Conservation (phyloP, 2,797 vertebrate species). For the Acrossocheilus wenchowensis region DNA sequence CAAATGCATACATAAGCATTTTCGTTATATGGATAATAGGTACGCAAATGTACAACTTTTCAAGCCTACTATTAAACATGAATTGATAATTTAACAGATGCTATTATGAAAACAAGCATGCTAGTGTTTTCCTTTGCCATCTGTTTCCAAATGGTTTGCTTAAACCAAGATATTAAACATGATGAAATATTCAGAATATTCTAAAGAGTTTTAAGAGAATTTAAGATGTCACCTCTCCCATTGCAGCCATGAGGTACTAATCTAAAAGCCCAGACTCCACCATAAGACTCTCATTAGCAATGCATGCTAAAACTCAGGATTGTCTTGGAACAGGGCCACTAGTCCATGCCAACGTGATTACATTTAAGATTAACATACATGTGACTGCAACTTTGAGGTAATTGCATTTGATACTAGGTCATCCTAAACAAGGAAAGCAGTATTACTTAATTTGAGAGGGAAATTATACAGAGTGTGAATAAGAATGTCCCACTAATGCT, state of each 20-base stretch:
- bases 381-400: slow-evolving; percentile 66
- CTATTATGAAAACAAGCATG: slow-evolving; percentile 1
- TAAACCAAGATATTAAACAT: background rate
- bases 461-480: slow-evolving; percentile 54
- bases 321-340: slow-evolving; percentile 56
- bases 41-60: background rate
- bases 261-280: slow-evolving; percentile 39
- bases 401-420: slow-evolving; percentile 67
- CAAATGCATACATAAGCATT: slow-evolving; percentile 7
- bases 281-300: slow-evolving; percentile 59
- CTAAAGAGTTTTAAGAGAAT: background rate
- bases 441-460: slow-evolving; percentile 52
- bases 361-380: slow-evolving; percentile 68
- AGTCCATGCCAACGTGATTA: slow-evolving; percentile 68
- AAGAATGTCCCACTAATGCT: background rate
- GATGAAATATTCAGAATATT: background rate
- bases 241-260: slow-evolving; percentile 46
- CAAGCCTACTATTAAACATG: background rate
- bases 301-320: slow-evolving; percentile 56
- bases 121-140: background rate
- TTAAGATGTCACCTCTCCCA: slow-evolving; percentile 5
- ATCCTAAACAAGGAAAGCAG: slow-evolving; percentile 63
- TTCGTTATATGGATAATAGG: background rate
- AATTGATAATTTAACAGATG: background rate
- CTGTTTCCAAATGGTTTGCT: background rate